Base-by-base conservation (phyloP, 2,888 invertebrate genomes). In the Epirrhoe tristata region DNA sequence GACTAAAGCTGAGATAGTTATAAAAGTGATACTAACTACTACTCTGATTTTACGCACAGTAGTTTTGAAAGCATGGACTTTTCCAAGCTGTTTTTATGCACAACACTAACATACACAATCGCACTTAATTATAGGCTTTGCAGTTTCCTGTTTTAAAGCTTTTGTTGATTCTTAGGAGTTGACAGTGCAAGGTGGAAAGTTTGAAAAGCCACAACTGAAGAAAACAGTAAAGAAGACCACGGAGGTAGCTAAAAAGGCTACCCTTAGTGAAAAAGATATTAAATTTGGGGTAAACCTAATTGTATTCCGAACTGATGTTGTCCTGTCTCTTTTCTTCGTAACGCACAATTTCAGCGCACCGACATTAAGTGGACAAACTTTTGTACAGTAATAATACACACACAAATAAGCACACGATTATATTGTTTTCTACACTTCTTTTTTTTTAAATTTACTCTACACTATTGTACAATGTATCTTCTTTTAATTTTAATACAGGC, bases 181-280 rank as follows among this genome's bases (percentile, higher is more conserved):
- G 82, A 77, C 85, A 76, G 88, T 89, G 80, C 89, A 89, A 79
- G 91, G 85, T 79, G 93, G 93, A 86, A 93, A 86, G 88, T 93
- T 93, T 71, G 91, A 92, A 85, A 87, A 85, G 70, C 93, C 93
- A 73, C 86, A 90, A 74, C 90, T 93, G 75, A 93, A 91, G 90
- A 94, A 90, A 91, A 88, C 84, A 75, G 81, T 82, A 72, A 92
- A 86, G 89, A 91, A 87, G 82, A 79, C 84, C 66, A 81, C 83
- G 75, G 89, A 89, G 72, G 84, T 88, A 77, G 84, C 89, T 71
- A 90, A 91, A 84, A 88, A 84, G 74, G 86, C 88, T 71, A 80
- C 77, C 65, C 69, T 81, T 73, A 84, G 77, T 74, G 75, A 60
- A 58, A 66, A 55, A 65, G 66, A 74, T 54, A 34, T 58, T 63